phyloP scores from a whole-genome alignment of 2,113 vertebrate species.

The Colaptes auratus region DNA sequence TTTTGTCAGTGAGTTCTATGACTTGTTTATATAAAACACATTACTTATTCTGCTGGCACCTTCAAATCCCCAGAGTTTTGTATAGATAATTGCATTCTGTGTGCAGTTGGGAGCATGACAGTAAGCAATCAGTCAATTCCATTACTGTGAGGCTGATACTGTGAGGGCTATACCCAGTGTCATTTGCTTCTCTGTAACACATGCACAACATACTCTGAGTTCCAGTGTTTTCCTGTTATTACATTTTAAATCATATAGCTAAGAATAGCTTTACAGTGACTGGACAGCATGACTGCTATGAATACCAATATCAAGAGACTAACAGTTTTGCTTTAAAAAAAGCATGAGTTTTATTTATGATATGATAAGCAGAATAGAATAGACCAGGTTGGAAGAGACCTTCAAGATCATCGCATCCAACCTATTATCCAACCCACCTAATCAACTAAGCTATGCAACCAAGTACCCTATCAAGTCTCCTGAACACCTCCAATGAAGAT shows the following conservation, averaged over 20 bases:
- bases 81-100: conserved; percentile 40
- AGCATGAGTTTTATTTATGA: background rate
- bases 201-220: background rate
- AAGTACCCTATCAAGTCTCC: no score
- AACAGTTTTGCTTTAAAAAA: conserved; percentile 15
- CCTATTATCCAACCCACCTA: no score
- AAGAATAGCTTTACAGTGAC: conserved; percentile 12
- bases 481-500: no score
- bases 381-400: no score
- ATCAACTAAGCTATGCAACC: no score
- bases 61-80: conserved; percentile 28
- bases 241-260: conserved; percentile 59
- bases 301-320: conserved; percentile 2
- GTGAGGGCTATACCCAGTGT: background rate
- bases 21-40: background rate
- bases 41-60: conserved; percentile 9
- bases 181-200: conserved; percentile 37
- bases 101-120: background rate
- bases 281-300: background rate
- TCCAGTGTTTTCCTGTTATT: conserved; percentile 44
- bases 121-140: conserved; percentile 48
- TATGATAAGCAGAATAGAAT: background rate
- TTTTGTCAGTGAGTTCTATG: background rate
- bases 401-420: no score
- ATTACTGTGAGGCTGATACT: conserved; percentile 4